Base-by-base conservation (phyloP, 2,113 vertebrate genomes). In the Lepus americanus region DNA sequence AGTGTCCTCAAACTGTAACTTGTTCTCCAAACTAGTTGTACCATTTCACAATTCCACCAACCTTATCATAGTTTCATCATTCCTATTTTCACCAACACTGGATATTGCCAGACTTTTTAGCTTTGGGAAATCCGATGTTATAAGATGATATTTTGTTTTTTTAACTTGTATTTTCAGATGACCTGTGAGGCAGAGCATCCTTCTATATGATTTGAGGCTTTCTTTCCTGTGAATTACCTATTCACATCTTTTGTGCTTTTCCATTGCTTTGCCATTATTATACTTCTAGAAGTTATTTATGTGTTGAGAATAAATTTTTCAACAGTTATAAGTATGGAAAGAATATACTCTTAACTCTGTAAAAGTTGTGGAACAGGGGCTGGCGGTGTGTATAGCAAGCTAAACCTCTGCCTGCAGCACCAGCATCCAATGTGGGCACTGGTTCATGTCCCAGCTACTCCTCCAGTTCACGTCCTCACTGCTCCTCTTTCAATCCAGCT, bases 291-390 rank as follows among this genome's bases (percentile, higher is more conserved):
- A 16, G 11, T 51, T 67, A 14, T 53, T 78, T 73, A 84, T 25
- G 33, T 36, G 64, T 80, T 88, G 89, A 16, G 12, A 89, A 89
- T 31, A 31, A 73, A 67, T 87, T 80, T 36, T 61, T 86, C 64
- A 82, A 66, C 22, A 1, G 39, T 92, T 66, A 49, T 72, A 91
- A 78, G 10, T 59, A 72, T 59, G 33, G n/a, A 6, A 95, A 83
- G 59, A 25, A 36, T 4, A 31, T 72, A 3, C 5, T 44, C 4
- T 27, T 14, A 6, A 36, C 36, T 36, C 36, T 36, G 36, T 36
- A 36, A 36, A 36, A 36, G 36, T 36, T 36, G 36, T 36, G 36
- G 36, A 36, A 36, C 36, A 36, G 36, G 36, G 36, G 36, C 36
- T 36, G 36, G 36, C 36, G 36, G 36, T 36, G 36, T 36, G 51